Evolutionary conservation across 2,113 vertebrate genomes (phyloP).

Genomic region (Acanthochromis polyacanthus): DNA sequence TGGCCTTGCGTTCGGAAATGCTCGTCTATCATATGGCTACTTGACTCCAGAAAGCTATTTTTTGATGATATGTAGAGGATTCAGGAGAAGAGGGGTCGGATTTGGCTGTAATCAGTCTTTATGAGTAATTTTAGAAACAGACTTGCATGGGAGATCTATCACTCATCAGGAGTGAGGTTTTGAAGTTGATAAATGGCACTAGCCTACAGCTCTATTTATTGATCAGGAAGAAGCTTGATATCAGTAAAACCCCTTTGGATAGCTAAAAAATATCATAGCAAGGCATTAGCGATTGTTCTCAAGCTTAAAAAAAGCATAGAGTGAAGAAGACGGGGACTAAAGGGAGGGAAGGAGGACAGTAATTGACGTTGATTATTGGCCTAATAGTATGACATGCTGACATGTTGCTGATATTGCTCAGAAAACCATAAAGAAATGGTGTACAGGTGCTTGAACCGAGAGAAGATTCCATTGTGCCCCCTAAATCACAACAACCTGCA

Average conservation of each 20-base stretch:
- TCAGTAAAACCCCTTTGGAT: constrained; percentile 41
- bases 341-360: constrained; percentile 78
- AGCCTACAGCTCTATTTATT: constrained; percentile 59
- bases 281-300: constrained; percentile 19
- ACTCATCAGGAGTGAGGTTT: constrained; percentile 61
- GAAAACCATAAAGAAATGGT: constrained; percentile 92
- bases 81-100: constrained; percentile 63
- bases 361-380: constrained; percentile 93
- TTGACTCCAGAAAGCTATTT: constrained; percentile 75
- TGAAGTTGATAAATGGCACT: constrained; percentile 63
- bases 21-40: constrained; percentile 78
- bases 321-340: constrained; percentile 50
- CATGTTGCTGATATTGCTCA: constrained; percentile 88
- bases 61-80: constrained; percentile 76
- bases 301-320: constrained; percentile 8
- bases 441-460: constrained; percentile 90
- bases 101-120: constrained; percentile 78
- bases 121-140: constrained; percentile 75
- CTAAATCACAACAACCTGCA: constrained; percentile 91
- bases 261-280: constrained; percentile 32
- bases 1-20: constrained; percentile 72
- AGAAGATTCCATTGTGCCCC: constrained; percentile 89
- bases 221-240: constrained; percentile 66
- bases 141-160: constrained; percentile 59
- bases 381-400: constrained; percentile 93